A percentile compares a stretch with the other conserved stretches of the same genome.
These are phyloP conservation scores for Exephanes ischioxanthus DNA, from an alignment of 2,888 invertebrate species.

Conservation along the genomic window DNA sequence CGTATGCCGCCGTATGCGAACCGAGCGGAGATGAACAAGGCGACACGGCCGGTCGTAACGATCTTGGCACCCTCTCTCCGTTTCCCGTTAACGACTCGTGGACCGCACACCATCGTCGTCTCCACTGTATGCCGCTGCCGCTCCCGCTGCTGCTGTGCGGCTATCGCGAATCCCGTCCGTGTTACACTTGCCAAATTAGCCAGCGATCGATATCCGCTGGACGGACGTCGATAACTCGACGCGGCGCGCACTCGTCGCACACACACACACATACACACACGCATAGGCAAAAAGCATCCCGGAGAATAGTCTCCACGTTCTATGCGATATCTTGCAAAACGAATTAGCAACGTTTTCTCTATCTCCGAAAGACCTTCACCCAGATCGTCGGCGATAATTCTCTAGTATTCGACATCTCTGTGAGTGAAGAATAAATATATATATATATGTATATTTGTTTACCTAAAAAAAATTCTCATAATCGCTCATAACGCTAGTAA, in stretches of 20 bases:
- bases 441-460: no score
- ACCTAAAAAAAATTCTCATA: no score
- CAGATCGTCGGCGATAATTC: constrained; percentile 10
- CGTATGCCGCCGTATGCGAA: background rate
- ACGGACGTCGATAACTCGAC: constrained; percentile 51
- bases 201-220: constrained; percentile 59
- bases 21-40: constrained; percentile 16
- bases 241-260: constrained; percentile 16
- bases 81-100: constrained; percentile 57
- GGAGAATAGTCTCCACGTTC: background rate
- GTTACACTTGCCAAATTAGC: constrained; percentile 68
- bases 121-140: background rate
- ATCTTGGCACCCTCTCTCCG: constrained; percentile 49
- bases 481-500: no score
- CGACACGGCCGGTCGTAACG: constrained; percentile 44
- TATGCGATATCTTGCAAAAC: constrained; percentile 37
- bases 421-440: no score
- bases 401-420: background rate
- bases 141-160: constrained; percentile 16
- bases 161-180: constrained; percentile 47
- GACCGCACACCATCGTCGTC: constrained; percentile 45
- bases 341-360: constrained; percentile 60
- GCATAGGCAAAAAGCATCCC: background rate
- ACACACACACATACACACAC: background rate
- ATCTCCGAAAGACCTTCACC: constrained; percentile 53